phyloP scores from a whole-genome alignment of 2,888 invertebrate genomes.

The Axea sp. region DNA sequence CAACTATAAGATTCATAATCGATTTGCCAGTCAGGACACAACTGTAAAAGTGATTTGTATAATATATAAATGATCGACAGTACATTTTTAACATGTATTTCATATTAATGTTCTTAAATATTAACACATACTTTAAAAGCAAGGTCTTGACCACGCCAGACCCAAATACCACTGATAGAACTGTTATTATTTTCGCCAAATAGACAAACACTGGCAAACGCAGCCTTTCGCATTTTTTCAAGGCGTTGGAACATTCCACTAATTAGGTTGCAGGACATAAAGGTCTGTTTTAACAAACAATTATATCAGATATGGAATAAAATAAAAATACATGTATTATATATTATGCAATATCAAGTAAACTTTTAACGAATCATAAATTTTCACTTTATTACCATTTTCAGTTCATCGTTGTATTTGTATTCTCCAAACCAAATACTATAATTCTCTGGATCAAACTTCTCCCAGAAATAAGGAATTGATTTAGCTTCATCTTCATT shows the following conservation, averaged over 20 bases:
- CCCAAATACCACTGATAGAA: constrained; percentile 97
- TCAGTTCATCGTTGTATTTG: constrained; percentile 95
- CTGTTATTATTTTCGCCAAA: constrained; percentile 96
- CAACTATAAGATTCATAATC: constrained; percentile 98
- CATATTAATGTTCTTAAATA: too few relatives aligned
- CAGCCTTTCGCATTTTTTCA: constrained; percentile 98
- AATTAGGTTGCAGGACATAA: constrained; percentile 99
- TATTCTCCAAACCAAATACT: constrained; percentile 99
- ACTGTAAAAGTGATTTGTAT: constrained; percentile 80
- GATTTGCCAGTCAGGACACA: constrained; percentile 95
- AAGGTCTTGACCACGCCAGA: constrained; percentile 97
- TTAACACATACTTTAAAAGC: constrained; percentile 89
- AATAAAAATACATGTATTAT: too few relatives aligned
- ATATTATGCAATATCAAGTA: too few relatives aligned
- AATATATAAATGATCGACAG: too few relatives aligned
- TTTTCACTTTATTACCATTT: too few relatives aligned
- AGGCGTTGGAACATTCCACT: constrained; percentile 98
- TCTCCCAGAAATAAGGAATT: constrained; percentile 98
- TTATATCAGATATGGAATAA: too few relatives aligned
- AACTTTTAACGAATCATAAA: too few relatives aligned
- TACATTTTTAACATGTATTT: too few relatives aligned
- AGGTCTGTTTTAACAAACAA: constrained; percentile 81
- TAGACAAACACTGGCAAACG: constrained; percentile 95
- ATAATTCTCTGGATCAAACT: constrained; percentile 97
- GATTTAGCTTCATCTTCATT: constrained; percentile 97